These are phyloP conservation scores for Acleris literana DNA, from an alignment of 2,888 invertebrate species.

Conservation along the genomic window DNA sequence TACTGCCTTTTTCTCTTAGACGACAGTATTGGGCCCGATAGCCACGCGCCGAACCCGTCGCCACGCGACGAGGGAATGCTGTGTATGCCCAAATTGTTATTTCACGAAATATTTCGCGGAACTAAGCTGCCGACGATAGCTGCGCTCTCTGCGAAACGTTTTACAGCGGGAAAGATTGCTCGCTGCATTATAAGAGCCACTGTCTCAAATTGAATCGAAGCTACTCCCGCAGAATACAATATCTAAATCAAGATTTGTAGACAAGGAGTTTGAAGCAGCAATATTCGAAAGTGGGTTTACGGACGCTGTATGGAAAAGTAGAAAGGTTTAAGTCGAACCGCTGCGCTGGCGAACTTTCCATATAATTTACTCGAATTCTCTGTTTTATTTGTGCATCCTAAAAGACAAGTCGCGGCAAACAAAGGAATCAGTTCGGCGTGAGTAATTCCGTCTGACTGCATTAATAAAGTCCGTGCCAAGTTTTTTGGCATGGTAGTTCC, in stretches of 20 bases:
- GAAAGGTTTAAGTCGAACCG: conserved; percentile 31
- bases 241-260: conserved; percentile 35
- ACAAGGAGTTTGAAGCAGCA: conserved; percentile 34
- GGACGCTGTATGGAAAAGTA: conserved; percentile 25
- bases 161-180: conserved; percentile 42
- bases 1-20: too few species aligned
- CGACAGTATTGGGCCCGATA: neutral
- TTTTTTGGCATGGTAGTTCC: conserved; percentile 71
- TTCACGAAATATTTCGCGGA: conserved; percentile 50
- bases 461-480: conserved; percentile 66
- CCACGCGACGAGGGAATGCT: conserved; percentile 17
- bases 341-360: conserved; percentile 31
- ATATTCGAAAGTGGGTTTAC: conserved; percentile 36
- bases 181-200: conserved; percentile 33
- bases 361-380: conserved; percentile 46
- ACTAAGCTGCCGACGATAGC: conserved; percentile 46
- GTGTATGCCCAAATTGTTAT: conserved; percentile 52
- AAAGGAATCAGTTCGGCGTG: conserved; percentile 62
- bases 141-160: conserved; percentile 44
- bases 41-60: conserved; percentile 10
- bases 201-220: conserved; percentile 35
- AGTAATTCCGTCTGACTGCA: conserved; percentile 68
- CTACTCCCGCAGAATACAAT: conserved; percentile 29
- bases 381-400: conserved; percentile 53
- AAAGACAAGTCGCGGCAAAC: conserved; percentile 49